A percentile compares a stretch with the other conserved stretches of the same genome.
These are phyloP conservation scores for Zeugodacus cucurbitae DNA, from an alignment of 1,140 invertebrate species.

Conservation along the genomic window DNA sequence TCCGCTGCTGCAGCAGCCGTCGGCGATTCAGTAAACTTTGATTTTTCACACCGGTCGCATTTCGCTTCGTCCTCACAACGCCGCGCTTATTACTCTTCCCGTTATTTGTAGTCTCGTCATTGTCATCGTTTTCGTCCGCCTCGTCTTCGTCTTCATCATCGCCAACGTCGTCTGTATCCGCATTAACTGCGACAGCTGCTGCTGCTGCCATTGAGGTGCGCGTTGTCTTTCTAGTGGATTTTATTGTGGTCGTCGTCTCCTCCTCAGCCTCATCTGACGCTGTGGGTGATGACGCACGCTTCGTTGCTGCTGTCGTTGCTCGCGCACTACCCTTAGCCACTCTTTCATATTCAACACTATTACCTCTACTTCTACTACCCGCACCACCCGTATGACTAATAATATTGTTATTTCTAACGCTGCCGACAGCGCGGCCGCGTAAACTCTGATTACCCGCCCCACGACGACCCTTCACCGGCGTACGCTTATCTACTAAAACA, in stretches of 20 bases:
- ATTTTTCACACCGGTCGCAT: constrained; percentile 44
- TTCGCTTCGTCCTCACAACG: neutral
- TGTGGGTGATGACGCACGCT: constrained; percentile 33
- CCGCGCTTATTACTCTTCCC: neutral
- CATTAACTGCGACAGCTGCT: constrained; percentile 37
- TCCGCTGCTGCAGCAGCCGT: neutral
- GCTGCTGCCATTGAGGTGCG: constrained; percentile 56
- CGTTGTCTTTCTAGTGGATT: constrained; percentile 61
- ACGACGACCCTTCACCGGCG: neutral
- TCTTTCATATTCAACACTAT: constrained; percentile 25
- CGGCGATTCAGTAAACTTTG: constrained; percentile 43
- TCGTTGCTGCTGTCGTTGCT: constrained; percentile 30
- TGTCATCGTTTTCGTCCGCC: neutral
- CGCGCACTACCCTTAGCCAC: neutral
- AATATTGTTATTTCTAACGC: neutral
- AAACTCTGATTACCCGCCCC: constrained; percentile 46
- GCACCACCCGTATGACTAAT: neutral
- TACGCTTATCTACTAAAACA: neutral
- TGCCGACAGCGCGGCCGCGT: neutral
- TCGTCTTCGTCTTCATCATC: neutral
- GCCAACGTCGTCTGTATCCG: neutral
- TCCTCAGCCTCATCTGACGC: constrained; percentile 42
- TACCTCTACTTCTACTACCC: constrained; percentile 15
- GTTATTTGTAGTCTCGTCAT: neutral
- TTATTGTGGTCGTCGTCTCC: neutral